These are phyloP conservation scores for Drosophila trapezifrons DNA, from an alignment of 1,140 invertebrate genomes.

Conservation along the genomic window DNA sequence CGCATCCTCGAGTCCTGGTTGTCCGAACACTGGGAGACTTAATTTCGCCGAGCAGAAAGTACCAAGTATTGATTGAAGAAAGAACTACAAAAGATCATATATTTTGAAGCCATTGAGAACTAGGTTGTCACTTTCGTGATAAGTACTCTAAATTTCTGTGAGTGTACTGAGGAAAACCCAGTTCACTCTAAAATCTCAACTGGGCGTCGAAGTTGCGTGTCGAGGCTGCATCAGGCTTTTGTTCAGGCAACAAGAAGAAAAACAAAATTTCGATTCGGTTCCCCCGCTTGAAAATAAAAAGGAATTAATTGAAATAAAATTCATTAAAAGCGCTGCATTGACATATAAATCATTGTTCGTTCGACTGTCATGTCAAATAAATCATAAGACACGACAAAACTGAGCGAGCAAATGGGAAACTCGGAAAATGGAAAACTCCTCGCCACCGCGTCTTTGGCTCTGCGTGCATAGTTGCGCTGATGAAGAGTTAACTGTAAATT, in stretches of 20 bases:
- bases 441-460: conserved; percentile 30
- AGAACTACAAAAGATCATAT: too few species aligned
- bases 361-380: conserved; percentile 79
- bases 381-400: conserved; percentile 75
- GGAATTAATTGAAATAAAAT: conserved; percentile 49
- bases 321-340: conserved; percentile 74
- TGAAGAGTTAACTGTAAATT: conserved; percentile 77
- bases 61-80: too few species aligned
- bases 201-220: conserved; percentile 47
- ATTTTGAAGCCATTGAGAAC: too few species aligned
- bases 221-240: conserved; percentile 37
- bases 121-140: too few species aligned
- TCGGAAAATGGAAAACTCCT: conserved; percentile 39
- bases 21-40: too few species aligned
- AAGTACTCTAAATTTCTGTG: neutral
- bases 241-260: neutral
- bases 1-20: too few species aligned
- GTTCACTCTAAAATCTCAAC: conserved; percentile 27
- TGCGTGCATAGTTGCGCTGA: conserved; percentile 64
- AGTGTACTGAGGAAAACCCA: conserved; percentile 9
- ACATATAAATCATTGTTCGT: conserved; percentile 76
- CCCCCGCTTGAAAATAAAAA: conserved; percentile 29
- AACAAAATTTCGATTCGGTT: conserved; percentile 29
- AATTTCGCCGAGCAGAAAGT: too few species aligned
- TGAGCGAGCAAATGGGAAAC: conserved; percentile 41